A percentile compares a stretch with the other conserved stretches of the same genome.
phyloP scores from a whole-genome alignment of 2,797 vertebrate species.

The Myotis planiceps region DNA sequence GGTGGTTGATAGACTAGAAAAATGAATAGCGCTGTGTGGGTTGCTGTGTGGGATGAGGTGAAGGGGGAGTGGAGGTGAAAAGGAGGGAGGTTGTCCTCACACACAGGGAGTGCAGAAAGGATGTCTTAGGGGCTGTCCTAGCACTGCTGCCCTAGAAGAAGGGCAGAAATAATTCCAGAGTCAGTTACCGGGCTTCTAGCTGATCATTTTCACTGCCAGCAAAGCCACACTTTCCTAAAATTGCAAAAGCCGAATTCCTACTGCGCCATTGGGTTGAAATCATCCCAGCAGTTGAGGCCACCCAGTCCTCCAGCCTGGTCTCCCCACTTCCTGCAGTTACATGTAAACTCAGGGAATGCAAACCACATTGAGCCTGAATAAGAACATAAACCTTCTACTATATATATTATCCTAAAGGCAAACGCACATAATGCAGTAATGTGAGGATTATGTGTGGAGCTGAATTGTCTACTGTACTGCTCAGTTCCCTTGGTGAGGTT shows the following conservation, averaged over 20 bases:
- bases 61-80: not conserved
- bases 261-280: not conserved
- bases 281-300: not conserved
- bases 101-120: not conserved
- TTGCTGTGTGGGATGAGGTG: not conserved
- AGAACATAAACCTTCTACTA: not conserved
- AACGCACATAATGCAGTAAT: not conserved
- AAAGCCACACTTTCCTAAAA: not conserved
- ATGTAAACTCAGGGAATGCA: not conserved
- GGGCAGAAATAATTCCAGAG: not conserved
- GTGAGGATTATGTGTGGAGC: not conserved
- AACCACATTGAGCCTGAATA: not conserved
- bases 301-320: not conserved
- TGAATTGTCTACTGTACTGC: not conserved
- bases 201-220: not conserved
- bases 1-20: not conserved
- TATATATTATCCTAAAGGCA: not conserved
- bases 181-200: not conserved
- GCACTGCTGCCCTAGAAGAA: not conserved
- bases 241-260: not conserved
- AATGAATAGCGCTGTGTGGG: not conserved
- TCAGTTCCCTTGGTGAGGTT: not conserved
- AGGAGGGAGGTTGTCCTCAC: not conserved
- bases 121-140: not conserved
- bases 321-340: not conserved